Percentiles rank a stretch among this genome's conserved stretches.
Conservation (phyloP, 2,113 vertebrate genomes). For the Mugil cephalus region DNA sequence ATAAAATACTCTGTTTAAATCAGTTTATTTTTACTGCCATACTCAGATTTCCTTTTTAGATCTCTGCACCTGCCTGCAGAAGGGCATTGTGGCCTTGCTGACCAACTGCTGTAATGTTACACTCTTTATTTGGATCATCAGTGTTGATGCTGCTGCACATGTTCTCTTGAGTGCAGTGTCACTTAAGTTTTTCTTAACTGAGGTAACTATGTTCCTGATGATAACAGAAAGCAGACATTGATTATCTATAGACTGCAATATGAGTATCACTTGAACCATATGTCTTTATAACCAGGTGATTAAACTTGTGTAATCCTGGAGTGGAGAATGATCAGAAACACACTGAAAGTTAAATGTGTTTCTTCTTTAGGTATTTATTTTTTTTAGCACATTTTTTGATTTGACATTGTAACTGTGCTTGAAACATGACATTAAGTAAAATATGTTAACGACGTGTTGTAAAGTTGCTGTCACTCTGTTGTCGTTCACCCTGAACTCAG, state of each 20-base stretch:
- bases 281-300: neutral
- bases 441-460: conserved; percentile 55
- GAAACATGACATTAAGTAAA: conserved; percentile 25
- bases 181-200: conserved; percentile 21
- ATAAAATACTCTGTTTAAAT: conserved; percentile 10
- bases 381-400: neutral
- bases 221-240: neutral
- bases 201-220: conserved; percentile 20
- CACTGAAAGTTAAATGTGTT: neutral
- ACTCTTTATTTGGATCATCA: conserved; percentile 46
- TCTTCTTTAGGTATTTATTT: neutral
- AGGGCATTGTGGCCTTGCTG: conserved; percentile 65
- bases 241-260: conserved; percentile 15
- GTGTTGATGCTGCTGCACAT: conserved; percentile 40
- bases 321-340: neutral
- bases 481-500: conserved; percentile 57
- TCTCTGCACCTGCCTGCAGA: conserved; percentile 37
- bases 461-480: conserved; percentile 45
- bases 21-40: conserved; percentile 47
- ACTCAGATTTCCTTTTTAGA: conserved; percentile 31
- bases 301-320: neutral
- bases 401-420: neutral
- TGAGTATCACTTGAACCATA: neutral
- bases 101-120: conserved; percentile 26
- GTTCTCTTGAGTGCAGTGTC: conserved; percentile 28